Evolutionary conservation across 2,113 vertebrate genomes (phyloP), one percentile per base, ranked within the genome.

Genomic region (Gymnorhina tibicen): DNA sequence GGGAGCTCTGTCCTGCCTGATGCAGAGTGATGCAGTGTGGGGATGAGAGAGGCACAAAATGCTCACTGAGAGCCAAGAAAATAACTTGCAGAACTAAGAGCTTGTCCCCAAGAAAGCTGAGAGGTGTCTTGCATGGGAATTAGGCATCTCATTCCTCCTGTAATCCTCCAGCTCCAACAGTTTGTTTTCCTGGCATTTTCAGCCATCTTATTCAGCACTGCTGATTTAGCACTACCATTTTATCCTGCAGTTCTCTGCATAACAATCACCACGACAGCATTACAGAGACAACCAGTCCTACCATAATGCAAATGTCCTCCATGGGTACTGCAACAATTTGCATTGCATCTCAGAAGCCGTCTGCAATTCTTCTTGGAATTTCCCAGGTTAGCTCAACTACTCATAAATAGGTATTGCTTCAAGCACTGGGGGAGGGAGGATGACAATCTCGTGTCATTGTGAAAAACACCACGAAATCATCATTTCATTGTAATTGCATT

Each of bases 201-300:
- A 93, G 82, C 89, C 72, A 93, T 89, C 80, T 88, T 87, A 67
- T 42, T 74, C 77, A 92, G 68, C 69, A 64, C 52, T 37, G 82
- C 82, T 95, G 82, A 90, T 67, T 76, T 64, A 94, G 89, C 79
- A 92, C 28, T 92, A 56, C 89, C 90, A 89, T 91, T 72, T 95
- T 27, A 89, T 88, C 92, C 92, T 87, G 69, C 74, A 86, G 77
- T 69, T 89, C 68, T 77, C 84, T 89, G 88, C 70, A 74, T 59
- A 68, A 89, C 85, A 68, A 93, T 88, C 53, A 76, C 58, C 52
- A 69, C 68, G 12, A 73, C 47, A 59, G 85, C 66, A 67, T 55
- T 23, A 84, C 68, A 75, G 68, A 94, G 73, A 74, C 75, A 94
- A 83, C 79, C 12, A 28, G 59, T 58, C 46, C 77, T 37, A 68